Evolutionary conservation across 2,888 invertebrate species (phyloP).

Genomic region (Caenorhabditis parvicauda): DNA sequence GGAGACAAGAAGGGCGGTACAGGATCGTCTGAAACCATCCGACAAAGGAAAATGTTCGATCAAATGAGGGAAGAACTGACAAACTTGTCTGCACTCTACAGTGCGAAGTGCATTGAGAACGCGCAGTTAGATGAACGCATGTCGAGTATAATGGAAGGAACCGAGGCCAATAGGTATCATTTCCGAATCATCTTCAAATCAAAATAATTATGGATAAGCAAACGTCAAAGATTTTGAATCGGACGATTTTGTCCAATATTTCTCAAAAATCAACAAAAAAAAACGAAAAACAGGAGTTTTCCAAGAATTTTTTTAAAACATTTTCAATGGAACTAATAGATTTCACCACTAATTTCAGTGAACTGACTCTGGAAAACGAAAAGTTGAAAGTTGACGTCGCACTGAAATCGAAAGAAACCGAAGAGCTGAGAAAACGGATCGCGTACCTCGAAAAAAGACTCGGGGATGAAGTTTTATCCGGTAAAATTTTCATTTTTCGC

Average conservation of each 20-base stretch:
- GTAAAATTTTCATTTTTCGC: constrained; percentile 1
- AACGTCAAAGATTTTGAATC: too few species aligned
- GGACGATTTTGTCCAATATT: too few species aligned
- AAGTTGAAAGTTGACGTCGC: constrained; percentile 24
- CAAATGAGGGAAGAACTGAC: constrained; percentile 53
- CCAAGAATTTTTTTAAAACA: too few species aligned
- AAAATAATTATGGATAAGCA: background rate
- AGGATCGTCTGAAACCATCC: constrained; percentile 16
- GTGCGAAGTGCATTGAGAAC: constrained; percentile 61
- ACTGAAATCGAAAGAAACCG: constrained; percentile 22
- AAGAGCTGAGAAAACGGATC: constrained; percentile 25
- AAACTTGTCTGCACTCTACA: constrained; percentile 55
- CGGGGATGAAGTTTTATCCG: background rate
- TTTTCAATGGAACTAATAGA: too few species aligned
- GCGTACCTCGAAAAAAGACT: constrained; percentile 6
- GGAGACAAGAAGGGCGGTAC: constrained; percentile 21
- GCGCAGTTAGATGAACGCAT: constrained; percentile 56
- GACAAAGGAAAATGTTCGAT: constrained; percentile 41
- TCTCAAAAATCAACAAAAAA: too few species aligned
- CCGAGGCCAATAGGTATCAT: constrained; percentile 18
- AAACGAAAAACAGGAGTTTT: too few species aligned
- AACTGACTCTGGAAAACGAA: constrained; percentile 29
- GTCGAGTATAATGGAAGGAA: constrained; percentile 21
- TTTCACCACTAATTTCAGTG: constrained; percentile 16
- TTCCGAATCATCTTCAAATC: background rate